Evolutionary conservation across 2,888 invertebrate genomes (phyloP).

Genomic region (Orthonevra nobilis): DNA sequence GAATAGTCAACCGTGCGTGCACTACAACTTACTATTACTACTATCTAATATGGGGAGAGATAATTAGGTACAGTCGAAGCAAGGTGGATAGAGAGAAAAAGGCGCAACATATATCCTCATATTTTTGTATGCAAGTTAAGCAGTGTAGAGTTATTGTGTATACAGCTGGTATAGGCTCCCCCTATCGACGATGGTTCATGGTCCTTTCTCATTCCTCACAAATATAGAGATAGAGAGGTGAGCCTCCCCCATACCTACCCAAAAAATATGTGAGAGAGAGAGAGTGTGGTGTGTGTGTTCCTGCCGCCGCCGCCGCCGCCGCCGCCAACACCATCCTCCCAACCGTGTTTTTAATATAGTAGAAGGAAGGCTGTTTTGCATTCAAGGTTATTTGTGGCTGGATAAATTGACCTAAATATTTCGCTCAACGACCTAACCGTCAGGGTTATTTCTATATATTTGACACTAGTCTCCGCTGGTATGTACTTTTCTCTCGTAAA

Average conservation of each 20-base stretch:
- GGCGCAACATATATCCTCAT: conserved; percentile 18
- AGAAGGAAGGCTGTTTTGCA: conserved; percentile 77
- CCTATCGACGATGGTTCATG: conserved; percentile 58
- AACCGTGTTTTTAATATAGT: conserved; percentile 21
- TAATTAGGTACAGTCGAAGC: conserved; percentile 49
- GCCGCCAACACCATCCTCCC: too few relatives aligned
- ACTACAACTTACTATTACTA: conserved; percentile 59
- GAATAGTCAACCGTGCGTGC: conserved; percentile 56
- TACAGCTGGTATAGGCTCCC: conserved; percentile 37
- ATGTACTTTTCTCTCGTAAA: neutral
- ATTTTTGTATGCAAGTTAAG: neutral
- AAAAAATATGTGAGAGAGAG: conserved; percentile 35
- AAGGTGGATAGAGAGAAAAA: neutral
- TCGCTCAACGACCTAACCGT: conserved; percentile 79
- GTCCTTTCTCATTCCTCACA: conserved; percentile 15
- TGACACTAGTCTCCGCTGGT: conserved; percentile 36
- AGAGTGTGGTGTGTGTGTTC: conserved; percentile 16
- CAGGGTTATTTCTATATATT: conserved; percentile 76
- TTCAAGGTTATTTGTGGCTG: conserved; percentile 80
- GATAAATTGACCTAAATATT: conserved; percentile 80
- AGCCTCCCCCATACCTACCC: conserved; percentile 13
- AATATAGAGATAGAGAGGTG: conserved; percentile 42
- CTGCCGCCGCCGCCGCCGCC: too few relatives aligned
- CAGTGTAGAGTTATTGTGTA: too few relatives aligned
- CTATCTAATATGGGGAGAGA: conserved; percentile 42